Percentiles rank a stretch among this genome's conserved stretches.
Evolutionary conservation across 2,888 invertebrate species (phyloP).

Genomic region (Litoditis marina): DNA sequence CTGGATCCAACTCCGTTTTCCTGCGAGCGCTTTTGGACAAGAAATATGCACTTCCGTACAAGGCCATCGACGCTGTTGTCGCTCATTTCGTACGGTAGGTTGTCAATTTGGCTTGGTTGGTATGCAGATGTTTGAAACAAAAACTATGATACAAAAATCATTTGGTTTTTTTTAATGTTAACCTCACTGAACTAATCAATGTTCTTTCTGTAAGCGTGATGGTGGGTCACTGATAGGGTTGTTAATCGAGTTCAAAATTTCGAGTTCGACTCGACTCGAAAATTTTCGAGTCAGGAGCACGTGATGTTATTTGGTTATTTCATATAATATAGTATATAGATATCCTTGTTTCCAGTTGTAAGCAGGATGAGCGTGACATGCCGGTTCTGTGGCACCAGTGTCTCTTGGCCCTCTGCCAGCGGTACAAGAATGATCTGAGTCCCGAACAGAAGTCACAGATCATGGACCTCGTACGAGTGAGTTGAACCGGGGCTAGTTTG

Average conservation of each 20-base stretch:
- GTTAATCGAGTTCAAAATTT: no score
- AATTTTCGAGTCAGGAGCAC: neutral
- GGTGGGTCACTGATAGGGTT: neutral
- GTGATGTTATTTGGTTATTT: neutral
- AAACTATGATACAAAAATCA: no score
- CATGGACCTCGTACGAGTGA: slow-evolving; percentile 71
- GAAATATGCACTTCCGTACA: slow-evolving; percentile 91
- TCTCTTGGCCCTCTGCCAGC: slow-evolving; percentile 84
- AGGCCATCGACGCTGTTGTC: slow-evolving; percentile 89
- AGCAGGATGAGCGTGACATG: slow-evolving; percentile 76
- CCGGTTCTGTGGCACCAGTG: slow-evolving; percentile 97
- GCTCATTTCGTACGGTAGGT: slow-evolving; percentile 85
- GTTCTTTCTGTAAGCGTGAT: neutral
- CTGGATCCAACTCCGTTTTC: slow-evolving; percentile 91
- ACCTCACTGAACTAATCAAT: no score
- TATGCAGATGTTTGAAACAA: no score
- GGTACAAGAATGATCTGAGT: slow-evolving; percentile 90
- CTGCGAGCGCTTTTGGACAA: slow-evolving; percentile 89
- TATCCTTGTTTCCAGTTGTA: slow-evolving; percentile 70
- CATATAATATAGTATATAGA: no score
- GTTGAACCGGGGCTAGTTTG: slow-evolving; percentile 14
- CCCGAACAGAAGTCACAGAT: slow-evolving; percentile 86
- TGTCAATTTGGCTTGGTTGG: no score
- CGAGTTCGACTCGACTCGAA: no score
- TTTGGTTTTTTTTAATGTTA: no score